phyloP scores from a whole-genome alignment of 2,797 vertebrate genomes.

The Channa striata region DNA sequence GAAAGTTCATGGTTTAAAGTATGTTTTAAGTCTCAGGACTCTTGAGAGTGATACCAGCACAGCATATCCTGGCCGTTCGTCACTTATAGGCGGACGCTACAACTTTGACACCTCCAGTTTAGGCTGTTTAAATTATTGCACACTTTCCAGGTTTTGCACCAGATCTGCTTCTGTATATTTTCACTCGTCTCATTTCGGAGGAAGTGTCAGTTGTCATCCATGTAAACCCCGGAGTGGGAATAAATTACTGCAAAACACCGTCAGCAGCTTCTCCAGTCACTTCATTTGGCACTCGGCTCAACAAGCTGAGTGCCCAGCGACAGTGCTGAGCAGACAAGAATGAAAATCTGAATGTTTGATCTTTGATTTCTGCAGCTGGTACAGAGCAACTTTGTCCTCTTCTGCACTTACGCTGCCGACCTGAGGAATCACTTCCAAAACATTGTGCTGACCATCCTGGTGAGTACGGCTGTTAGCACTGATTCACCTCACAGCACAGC shows the following conservation, averaged over 20 bases:
- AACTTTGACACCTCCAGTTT: conserved; percentile 16
- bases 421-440: conserved; percentile 93
- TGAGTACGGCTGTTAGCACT: conserved; percentile 77
- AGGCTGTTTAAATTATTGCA: conserved; percentile 21
- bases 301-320: conserved; percentile 24
- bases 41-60: conserved; percentile 7
- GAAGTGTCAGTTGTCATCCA: conserved; percentile 67
- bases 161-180: conserved; percentile 34
- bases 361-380: conserved; percentile 87
- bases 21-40: conserved; percentile 31
- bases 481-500: conserved; percentile 8
- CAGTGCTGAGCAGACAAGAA: conserved; percentile 54
- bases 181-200: conserved; percentile 33
- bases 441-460: conserved; percentile 94
- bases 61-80: conserved; percentile 3
- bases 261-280: conserved; percentile 70
- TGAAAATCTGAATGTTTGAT: conserved; percentile 56
- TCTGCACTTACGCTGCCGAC: conserved; percentile 92
- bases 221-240: conserved; percentile 37
- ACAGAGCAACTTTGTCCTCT: conserved; percentile 96
- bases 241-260: conserved; percentile 47
- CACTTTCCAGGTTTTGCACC: conserved; percentile 19
- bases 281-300: conserved; percentile 34
- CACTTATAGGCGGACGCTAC: conserved; percentile 3
- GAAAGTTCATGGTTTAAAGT: conserved; percentile 50